These are phyloP conservation scores for Limenitis arthemis DNA, from an alignment of 2,888 invertebrate genomes.

Conservation along the genomic window DNA sequence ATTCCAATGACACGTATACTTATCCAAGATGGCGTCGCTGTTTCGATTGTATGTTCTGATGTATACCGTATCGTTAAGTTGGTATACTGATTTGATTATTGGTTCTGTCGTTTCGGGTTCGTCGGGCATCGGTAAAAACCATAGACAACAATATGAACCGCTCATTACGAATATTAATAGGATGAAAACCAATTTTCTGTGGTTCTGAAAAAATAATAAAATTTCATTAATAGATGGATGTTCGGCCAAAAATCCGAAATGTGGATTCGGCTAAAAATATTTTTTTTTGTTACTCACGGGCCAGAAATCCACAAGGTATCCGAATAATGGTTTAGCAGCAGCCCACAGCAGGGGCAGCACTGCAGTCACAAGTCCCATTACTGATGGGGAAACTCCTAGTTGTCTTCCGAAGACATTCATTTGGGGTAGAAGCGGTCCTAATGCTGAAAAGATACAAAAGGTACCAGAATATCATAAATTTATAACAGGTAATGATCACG, in stretches of 20 bases:
- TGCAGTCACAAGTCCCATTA: constrained; percentile 84
- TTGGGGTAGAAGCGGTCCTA: constrained; percentile 87
- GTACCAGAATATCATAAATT: too few species aligned
- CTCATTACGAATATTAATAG: constrained; percentile 76
- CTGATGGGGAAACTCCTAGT: constrained; percentile 80
- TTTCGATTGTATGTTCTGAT: constrained; percentile 34
- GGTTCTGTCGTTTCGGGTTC: constrained; percentile 28
- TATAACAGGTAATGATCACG: too few species aligned
- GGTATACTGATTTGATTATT: constrained; percentile 42
- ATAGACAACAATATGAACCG: constrained; percentile 77
- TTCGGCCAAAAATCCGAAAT: background rate
- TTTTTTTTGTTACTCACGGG: constrained; percentile 46
- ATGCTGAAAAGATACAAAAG: constrained; percentile 61
- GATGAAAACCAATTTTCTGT: constrained; percentile 81
- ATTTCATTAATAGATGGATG: too few species aligned
- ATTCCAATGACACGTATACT: constrained; percentile 55
- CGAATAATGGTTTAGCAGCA: constrained; percentile 82
- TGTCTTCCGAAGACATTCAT: constrained; percentile 84
- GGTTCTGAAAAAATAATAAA: constrained; percentile 44
- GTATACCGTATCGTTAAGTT: constrained; percentile 51
- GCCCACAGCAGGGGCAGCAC: constrained; percentile 84
- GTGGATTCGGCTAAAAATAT: background rate
- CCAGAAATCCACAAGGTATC: constrained; percentile 82
- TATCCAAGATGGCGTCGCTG: constrained; percentile 34
- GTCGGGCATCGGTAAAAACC: constrained; percentile 65